Base-by-base conservation (phyloP, 2,113 vertebrate species). In the Gymnobelideus leadbeateri region DNA sequence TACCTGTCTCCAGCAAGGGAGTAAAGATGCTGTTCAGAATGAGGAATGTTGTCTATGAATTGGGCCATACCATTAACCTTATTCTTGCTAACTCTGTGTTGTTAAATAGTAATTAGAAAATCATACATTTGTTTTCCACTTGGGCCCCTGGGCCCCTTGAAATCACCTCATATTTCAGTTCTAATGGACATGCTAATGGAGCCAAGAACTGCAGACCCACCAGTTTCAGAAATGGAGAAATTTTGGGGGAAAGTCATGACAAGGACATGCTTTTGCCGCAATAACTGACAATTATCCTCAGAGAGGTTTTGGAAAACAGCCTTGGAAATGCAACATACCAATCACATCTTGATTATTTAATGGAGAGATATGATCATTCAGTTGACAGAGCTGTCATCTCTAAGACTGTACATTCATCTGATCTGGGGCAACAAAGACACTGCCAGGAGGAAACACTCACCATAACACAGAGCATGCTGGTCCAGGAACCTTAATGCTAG, bases 281-380 rank as follows among this genome's bases (percentile, higher is more conserved):
- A 97, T 98, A 98, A 98, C 97, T 98, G 98, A 97, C 96, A 98
- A 97, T 98, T 98, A 98, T 98, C 96, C 97, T 98, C 97, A 98
- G 97, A 98, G 96, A 97, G 95, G 51, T 96, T 98, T 98, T 95
- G n/a, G 94, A 96, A 98, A 98, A 97, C 97, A 98, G 95, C 97
- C 97, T 98, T 96, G 96, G 98, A 97, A 98, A 98, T 98, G 95
- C 97, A 97, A 98, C 97, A 96, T 96, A 96, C 96, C 96, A 98
- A 97, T 98, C 98, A 98, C 98, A 98, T 98, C 91, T 96, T 98
- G 98, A 96, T 98, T 98, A 95, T 98, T 98, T 99, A 98, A 98
- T 97, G 94, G 96, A 95, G 92, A 98, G 54, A 57, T 97, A 96
- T 55, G 77, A 94, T 98, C 98, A 98, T 98, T 98, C 96, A 97